phyloP scores from a whole-genome alignment of 2,888 invertebrate genomes.

The Diachrysia chrysitis region DNA sequence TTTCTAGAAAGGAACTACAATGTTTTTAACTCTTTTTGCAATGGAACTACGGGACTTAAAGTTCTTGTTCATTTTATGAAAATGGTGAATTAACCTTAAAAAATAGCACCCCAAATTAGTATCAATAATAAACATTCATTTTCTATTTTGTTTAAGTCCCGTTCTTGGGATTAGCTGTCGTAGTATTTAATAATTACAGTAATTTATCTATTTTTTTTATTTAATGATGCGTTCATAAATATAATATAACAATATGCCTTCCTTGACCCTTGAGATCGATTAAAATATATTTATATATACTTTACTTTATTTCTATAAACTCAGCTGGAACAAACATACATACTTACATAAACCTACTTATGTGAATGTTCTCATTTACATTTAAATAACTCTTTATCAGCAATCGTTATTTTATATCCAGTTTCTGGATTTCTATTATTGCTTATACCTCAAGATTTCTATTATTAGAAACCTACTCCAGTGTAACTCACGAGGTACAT shows the following conservation, averaged over 20 bases:
- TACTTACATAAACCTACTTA: constrained; percentile 2
- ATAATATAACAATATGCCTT: no score
- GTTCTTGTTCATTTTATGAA: background rate
- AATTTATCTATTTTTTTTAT: no score
- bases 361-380: background rate
- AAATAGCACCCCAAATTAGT: no score
- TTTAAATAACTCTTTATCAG: background rate
- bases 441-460: constrained; percentile 5
- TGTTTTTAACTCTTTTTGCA: no score
- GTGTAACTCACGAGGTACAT: constrained; percentile 23
- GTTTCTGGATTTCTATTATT: background rate
- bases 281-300: no score
- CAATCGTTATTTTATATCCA: background rate
- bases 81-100: background rate
- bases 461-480: constrained; percentile 18
- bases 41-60: no score
- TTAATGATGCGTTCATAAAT: no score
- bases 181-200: no score
- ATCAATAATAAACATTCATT: background rate
- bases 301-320: background rate
- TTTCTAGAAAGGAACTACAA: no score
- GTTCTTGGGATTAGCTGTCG: no score
- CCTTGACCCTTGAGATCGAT: no score
- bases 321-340: background rate
- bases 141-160: background rate